Evolutionary conservation across 2,888 invertebrate species (phyloP).

Genomic region (Melieria crassipennis): DNA sequence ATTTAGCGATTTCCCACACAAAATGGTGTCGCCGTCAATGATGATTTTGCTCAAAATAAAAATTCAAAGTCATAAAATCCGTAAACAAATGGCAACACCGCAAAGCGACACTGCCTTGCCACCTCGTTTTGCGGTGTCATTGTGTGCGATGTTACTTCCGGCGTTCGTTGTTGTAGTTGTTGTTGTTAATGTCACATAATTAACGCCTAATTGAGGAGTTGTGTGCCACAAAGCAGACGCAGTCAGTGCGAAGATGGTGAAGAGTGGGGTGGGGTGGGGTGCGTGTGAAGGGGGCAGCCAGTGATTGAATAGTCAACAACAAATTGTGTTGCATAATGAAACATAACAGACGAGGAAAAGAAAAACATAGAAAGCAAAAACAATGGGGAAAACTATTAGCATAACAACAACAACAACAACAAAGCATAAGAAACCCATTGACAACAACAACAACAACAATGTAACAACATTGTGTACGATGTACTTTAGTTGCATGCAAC

Average conservation of each 20-base stretch:
- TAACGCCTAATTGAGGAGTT: slow-evolving; percentile 55
- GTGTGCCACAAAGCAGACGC: too few relatives aligned
- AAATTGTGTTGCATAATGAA: too few relatives aligned
- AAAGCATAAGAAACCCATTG: neutral
- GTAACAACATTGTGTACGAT: too few relatives aligned
- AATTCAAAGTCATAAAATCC: neutral
- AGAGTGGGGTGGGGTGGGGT: neutral
- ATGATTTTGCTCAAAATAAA: too few relatives aligned
- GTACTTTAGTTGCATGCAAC: neutral
- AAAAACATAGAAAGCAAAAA: slow-evolving; percentile 17
- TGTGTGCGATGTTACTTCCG: slow-evolving; percentile 22
- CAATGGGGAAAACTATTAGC: slow-evolving; percentile 1
- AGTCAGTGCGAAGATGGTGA: slow-evolving; percentile 32
- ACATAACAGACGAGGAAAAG: neutral
- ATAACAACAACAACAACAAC: neutral
- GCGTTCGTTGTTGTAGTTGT: slow-evolving; percentile 2
- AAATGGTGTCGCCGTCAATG: too few relatives aligned
- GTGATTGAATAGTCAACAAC: too few relatives aligned
- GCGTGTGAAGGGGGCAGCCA: too few relatives aligned
- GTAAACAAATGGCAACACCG: slow-evolving; percentile 8
- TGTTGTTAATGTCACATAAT: slow-evolving; percentile 44
- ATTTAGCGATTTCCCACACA: too few relatives aligned
- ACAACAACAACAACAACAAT: too few relatives aligned
- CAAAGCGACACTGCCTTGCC: slow-evolving; percentile 10
- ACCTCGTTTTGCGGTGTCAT: neutral